Evolutionary conservation across 1,140 invertebrate genomes (phyloP).

Genomic region (Homarus americanus): DNA sequence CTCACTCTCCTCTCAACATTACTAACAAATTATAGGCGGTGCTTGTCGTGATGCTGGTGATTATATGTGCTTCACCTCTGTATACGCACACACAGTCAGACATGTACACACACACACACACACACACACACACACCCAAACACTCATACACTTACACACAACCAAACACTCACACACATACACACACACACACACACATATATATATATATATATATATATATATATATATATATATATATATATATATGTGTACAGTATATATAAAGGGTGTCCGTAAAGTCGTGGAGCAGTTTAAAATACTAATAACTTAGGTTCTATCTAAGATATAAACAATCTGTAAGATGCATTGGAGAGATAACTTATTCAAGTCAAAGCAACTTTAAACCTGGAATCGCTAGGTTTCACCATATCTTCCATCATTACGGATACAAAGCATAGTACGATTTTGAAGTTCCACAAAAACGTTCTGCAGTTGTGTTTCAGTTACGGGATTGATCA

Average conservation of each 20-base stretch:
- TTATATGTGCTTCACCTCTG: neutral
- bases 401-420: too few relatives aligned
- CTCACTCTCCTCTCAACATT: neutral
- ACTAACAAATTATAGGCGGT: neutral
- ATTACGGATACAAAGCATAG: too few relatives aligned
- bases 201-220: constrained; percentile 26
- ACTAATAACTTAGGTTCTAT: too few relatives aligned
- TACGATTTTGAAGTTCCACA: too few relatives aligned
- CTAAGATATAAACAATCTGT: too few relatives aligned
- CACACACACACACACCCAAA: neutral
- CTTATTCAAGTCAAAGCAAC: too few relatives aligned
- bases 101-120: neutral
- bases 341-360: too few relatives aligned
- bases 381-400: too few relatives aligned
- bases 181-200: neutral
- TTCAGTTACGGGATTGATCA: too few relatives aligned
- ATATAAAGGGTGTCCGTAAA: too few relatives aligned
- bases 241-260: constrained; percentile 1
- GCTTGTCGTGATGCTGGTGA: neutral
- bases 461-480: too few relatives aligned
- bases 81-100: neutral
- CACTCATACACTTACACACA: neutral
- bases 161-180: neutral
- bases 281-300: too few relatives aligned
- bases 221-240: constrained; percentile 41